phyloP scores from a whole-genome alignment of 2,888 invertebrate species.

The Drosophila macrospina region DNA sequence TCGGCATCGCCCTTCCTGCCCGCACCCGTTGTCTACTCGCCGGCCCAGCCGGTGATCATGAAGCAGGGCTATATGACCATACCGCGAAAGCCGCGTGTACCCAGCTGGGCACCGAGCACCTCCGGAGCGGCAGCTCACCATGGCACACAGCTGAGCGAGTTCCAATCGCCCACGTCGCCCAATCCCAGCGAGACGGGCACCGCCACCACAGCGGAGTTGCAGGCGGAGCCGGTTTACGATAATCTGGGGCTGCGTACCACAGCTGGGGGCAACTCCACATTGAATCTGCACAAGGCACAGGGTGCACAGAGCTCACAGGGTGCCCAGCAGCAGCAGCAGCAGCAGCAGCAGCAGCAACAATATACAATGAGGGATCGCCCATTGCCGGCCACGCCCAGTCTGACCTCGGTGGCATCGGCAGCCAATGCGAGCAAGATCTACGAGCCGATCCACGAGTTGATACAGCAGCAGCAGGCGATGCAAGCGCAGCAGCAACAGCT shows the following conservation, averaged over 20 bases:
- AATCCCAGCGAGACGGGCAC: slow-evolving; percentile 85
- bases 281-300: slow-evolving; percentile 90
- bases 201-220: slow-evolving; percentile 86
- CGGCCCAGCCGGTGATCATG: slow-evolving; percentile 83
- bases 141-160: slow-evolving; percentile 85
- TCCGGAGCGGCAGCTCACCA: slow-evolving; percentile 56
- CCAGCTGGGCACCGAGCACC: slow-evolving; percentile 91
- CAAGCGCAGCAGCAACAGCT: slow-evolving; percentile 59
- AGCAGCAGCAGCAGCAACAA: slow-evolving; percentile 85
- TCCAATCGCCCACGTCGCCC: slow-evolving; percentile 84
- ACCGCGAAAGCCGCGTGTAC: slow-evolving; percentile 92
- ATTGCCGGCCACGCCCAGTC: slow-evolving; percentile 88
- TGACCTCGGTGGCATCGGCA: slow-evolving; percentile 73
- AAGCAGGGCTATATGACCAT: slow-evolving; percentile 95
- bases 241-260: slow-evolving; percentile 94
- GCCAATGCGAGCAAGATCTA: slow-evolving; percentile 81
- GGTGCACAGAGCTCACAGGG: neutral
- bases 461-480: slow-evolving; percentile 73
- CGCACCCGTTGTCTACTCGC: slow-evolving; percentile 89
- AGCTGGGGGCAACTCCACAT: slow-evolving; percentile 93
- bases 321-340: slow-evolving; percentile 15
- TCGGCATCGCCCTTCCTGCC: slow-evolving; percentile 91
- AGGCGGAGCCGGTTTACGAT: slow-evolving; percentile 94
- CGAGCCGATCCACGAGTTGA: slow-evolving; percentile 84
- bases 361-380: slow-evolving; percentile 88